Evolutionary conservation across 2,113 vertebrate genomes (phyloP).

Genomic region (Percopsis transmontana): DNA sequence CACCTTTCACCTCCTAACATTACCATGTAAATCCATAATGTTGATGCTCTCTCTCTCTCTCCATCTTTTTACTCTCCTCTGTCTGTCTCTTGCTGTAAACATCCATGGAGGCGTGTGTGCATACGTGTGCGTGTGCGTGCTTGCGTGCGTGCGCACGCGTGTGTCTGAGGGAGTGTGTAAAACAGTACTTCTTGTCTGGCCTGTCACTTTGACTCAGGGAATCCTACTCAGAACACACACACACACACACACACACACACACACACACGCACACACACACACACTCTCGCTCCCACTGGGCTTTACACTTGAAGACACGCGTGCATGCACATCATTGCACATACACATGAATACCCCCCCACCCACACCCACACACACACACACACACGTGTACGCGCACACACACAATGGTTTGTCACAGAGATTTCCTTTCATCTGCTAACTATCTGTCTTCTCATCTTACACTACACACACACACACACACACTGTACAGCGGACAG

Average conservation of each 20-base stretch:
- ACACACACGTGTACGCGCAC: background rate
- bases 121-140: constrained; percentile 1
- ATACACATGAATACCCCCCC: background rate
- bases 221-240: background rate
- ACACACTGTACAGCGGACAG: background rate
- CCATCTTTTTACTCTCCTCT: background rate
- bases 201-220: background rate
- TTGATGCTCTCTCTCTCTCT: background rate
- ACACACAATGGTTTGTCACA: background rate
- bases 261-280: background rate
- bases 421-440: too few species aligned
- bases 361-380: background rate
- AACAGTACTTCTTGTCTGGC: background rate
- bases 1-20: background rate
- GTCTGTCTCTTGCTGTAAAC: background rate
- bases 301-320: background rate
- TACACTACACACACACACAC: background rate
- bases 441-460: too few species aligned
- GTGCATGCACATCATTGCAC: background rate
- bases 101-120: background rate
- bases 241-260: background rate
- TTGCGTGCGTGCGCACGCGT: background rate
- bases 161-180: background rate
- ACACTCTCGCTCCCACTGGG: background rate
- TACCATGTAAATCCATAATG: background rate